phyloP scores from a whole-genome alignment of 1,140 invertebrate genomes.

The Pemphigus obesinymphae region DNA sequence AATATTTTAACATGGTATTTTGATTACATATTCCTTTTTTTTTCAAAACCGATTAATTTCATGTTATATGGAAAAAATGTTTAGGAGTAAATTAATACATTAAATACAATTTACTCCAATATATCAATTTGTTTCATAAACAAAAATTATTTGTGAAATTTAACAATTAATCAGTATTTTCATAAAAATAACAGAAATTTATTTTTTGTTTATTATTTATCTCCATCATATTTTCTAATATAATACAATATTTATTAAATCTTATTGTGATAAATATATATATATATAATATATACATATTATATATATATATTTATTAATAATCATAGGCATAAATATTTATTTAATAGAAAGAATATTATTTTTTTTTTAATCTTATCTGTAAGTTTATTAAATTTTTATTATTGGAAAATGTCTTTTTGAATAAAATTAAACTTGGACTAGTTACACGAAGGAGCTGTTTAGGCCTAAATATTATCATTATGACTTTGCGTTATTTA shows the following conservation, averaged over 20 bases:
- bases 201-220: neutral
- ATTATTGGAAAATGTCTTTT: neutral
- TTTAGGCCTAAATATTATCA: neutral
- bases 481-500: neutral
- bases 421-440: neutral
- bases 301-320: too few relatives aligned
- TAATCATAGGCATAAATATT: neutral
- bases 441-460: neutral
- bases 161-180: slow-evolving; percentile 10
- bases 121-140: neutral
- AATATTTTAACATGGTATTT: slow-evolving; percentile 7
- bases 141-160: neutral
- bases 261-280: neutral
- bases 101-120: neutral
- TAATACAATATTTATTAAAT: neutral
- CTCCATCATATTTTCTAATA: neutral
- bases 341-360: neutral
- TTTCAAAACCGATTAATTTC: neutral
- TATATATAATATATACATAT: too few relatives aligned
- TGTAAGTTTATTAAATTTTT: neutral
- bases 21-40: neutral
- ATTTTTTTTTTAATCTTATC: neutral
- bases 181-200: neutral
- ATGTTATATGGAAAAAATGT: neutral
- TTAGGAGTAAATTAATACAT: neutral